Evolutionary conservation across 2,113 vertebrate genomes (phyloP).

Genomic region (Macrotus californicus): DNA sequence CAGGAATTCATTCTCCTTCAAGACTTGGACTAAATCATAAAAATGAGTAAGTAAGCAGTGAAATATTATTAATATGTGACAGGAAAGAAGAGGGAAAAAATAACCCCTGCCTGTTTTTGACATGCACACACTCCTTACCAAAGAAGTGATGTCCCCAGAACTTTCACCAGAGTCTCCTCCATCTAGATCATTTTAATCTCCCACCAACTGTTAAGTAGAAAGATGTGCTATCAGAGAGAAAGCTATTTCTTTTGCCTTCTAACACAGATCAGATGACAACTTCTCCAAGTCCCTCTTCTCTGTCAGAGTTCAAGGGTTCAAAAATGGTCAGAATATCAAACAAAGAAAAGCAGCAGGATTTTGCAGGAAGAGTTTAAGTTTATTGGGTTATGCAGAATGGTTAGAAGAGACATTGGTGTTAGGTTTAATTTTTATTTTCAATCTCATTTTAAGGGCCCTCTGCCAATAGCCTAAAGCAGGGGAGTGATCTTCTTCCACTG

Average conservation of each 20-base stretch:
- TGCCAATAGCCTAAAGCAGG: background rate
- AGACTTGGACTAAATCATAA: slow-evolving; percentile 81
- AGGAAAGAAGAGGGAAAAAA: background rate
- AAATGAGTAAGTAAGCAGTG: slow-evolving; percentile 72
- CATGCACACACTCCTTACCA: slow-evolving; percentile 51
- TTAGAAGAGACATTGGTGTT: background rate
- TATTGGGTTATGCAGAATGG: slow-evolving; percentile 68
- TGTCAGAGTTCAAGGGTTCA: slow-evolving; percentile 83
- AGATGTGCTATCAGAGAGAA: slow-evolving; percentile 84
- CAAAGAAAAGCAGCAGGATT: slow-evolving; percentile 74
- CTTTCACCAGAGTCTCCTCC: slow-evolving; percentile 83
- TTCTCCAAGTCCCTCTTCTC: slow-evolving; percentile 80
- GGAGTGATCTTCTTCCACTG: background rate
- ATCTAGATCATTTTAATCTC: slow-evolving; percentile 91
- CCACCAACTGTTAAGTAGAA: slow-evolving; percentile 90
- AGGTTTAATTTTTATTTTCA: slow-evolving; percentile 45
- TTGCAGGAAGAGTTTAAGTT: slow-evolving; percentile 73
- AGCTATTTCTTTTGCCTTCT: slow-evolving; percentile 80
- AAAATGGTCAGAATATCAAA: slow-evolving; percentile 81
- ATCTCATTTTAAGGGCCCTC: slow-evolving; percentile 47
- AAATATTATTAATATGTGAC: slow-evolving; percentile 61
- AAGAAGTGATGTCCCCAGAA: slow-evolving; percentile 83
- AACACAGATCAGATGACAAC: slow-evolving; percentile 82
- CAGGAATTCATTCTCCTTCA: slow-evolving; percentile 85
- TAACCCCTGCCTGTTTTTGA: slow-evolving; percentile 77